Conservation (phyloP, 2,113 vertebrate species). For the Eubucco bourcierii region DNA sequence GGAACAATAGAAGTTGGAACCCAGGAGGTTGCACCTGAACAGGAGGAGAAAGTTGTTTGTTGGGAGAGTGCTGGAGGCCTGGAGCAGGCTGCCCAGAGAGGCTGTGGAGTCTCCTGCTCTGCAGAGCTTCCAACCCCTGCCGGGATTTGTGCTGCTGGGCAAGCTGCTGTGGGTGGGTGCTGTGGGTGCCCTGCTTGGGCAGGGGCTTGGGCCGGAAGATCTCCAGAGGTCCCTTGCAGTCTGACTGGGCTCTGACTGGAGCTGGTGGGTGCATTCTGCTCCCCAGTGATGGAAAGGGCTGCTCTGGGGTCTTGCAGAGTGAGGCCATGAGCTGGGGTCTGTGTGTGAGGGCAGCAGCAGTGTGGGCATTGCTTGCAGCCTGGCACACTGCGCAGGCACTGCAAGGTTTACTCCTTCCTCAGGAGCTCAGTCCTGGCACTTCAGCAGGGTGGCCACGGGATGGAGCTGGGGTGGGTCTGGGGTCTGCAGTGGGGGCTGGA, state of each 20-base stretch:
- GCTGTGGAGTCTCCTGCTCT: no score
- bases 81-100: no score
- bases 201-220: no score
- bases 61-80: no score
- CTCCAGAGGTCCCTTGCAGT: no score
- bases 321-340: background rate
- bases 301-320: background rate
- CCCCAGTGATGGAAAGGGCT: background rate
- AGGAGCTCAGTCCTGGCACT: rapidly evolving
- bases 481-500: background rate
- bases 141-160: no score
- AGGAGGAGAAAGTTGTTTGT: no score
- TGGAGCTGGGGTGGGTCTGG: rapidly evolving
- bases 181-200: no score
- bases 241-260: background rate
- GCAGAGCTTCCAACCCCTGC: no score
- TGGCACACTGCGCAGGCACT: rapidly evolving
- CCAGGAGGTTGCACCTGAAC: no score
- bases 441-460: background rate
- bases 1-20: no score
- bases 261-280: background rate
- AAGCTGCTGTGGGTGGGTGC: no score
- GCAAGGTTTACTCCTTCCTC: background rate
- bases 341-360: rapidly evolving
- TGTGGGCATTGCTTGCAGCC: rapidly evolving